These are phyloP conservation scores for Neosilurus hyrtlii DNA, from an alignment of 2,797 vertebrate species.

Conservation along the genomic window DNA sequence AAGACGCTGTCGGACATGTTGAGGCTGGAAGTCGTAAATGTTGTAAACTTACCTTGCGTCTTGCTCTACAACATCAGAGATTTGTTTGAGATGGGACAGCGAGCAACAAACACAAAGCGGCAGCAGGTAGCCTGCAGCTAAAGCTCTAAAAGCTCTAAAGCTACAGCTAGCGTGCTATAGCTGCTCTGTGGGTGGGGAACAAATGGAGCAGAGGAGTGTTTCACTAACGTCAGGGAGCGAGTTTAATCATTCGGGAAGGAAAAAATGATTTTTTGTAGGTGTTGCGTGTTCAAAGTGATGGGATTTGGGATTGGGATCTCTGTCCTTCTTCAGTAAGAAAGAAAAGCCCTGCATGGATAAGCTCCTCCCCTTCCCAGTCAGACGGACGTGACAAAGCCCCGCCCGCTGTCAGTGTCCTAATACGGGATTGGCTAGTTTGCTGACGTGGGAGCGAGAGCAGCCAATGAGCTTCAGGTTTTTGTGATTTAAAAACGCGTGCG, in stretches of 20 bases:
- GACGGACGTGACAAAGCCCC: conserved; percentile 60
- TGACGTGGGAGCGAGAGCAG: conserved; percentile 26
- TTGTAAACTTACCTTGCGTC: conserved; percentile 81
- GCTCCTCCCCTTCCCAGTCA: conserved; percentile 53
- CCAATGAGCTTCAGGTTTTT: conserved; percentile 38
- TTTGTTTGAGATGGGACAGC: conserved; percentile 76
- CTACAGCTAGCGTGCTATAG: conserved; percentile 50
- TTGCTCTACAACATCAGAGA: conserved; percentile 90
- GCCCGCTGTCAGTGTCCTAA: conserved; percentile 71
- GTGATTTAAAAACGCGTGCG: conserved; percentile 64
- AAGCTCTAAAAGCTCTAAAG: conserved; percentile 27
- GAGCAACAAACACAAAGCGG: conserved; percentile 76
- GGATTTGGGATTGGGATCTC: conserved; percentile 44
- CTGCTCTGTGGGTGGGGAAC: conserved; percentile 31
- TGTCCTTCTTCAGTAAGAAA: conserved; percentile 60
- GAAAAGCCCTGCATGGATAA: conserved; percentile 50
- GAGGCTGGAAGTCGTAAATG: conserved; percentile 46
- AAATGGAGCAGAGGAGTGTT: conserved; percentile 55
- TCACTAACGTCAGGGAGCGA: conserved; percentile 57
- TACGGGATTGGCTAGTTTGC: conserved; percentile 60
- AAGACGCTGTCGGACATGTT: not conserved
- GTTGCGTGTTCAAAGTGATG: conserved; percentile 61
- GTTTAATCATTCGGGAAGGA: conserved; percentile 59
- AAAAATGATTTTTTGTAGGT: conserved; percentile 27
- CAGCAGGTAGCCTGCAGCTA: conserved; percentile 70